Conservation (phyloP, 2,797 vertebrate species). For the Enteromius mattozi region DNA sequence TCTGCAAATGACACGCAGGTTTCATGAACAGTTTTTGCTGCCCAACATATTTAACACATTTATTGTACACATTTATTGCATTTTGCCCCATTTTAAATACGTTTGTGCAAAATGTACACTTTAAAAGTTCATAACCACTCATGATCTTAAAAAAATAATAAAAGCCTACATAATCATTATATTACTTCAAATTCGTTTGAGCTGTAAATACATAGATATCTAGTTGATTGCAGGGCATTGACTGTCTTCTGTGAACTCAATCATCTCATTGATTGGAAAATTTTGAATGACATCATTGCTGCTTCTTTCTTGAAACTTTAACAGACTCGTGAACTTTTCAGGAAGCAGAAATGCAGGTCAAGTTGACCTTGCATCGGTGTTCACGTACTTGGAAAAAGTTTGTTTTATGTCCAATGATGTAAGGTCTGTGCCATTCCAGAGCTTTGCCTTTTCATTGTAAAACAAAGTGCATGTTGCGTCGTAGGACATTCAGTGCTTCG, state of each 20-base stretch:
- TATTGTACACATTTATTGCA: not conserved
- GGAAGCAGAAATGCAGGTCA: not conserved
- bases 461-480: not conserved
- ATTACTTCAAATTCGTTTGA: not conserved
- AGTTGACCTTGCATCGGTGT: not conserved
- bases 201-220: not conserved
- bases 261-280: not conserved
- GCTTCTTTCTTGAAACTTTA: not conserved
- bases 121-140: not conserved
- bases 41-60: not conserved
- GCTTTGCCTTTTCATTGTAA: not conserved
- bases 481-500: constrained; percentile 7
- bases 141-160: not conserved
- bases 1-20: not conserved
- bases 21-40: not conserved
- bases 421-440: not conserved
- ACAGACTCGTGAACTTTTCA: not conserved
- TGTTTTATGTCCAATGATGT: not conserved
- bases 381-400: not conserved
- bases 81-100: not conserved
- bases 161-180: not conserved
- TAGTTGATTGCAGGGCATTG: not conserved
- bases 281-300: not conserved
- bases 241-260: not conserved
- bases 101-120: not conserved